These are phyloP conservation scores for Monodelphis domestica DNA, from an alignment of 2,797 vertebrate species.

Conservation along the genomic window DNA sequence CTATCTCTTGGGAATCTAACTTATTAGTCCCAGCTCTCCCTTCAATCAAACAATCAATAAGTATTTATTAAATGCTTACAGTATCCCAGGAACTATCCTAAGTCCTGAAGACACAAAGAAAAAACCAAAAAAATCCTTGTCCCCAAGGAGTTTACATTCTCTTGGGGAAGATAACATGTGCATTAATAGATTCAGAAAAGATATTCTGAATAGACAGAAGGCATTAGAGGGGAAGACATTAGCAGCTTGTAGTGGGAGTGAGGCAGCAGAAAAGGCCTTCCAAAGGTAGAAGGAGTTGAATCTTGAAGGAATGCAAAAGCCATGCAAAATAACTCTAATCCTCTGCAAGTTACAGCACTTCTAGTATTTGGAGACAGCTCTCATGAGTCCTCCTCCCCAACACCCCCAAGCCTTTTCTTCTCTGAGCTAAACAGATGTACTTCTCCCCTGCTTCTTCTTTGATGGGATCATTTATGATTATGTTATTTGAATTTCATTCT, in stretches of 20 bases:
- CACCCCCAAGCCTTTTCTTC: not conserved
- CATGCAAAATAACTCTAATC: not conserved
- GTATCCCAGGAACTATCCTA: not conserved
- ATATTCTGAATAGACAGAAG: not conserved
- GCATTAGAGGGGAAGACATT: not conserved
- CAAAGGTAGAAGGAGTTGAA: not conserved
- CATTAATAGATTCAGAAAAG: not conserved
- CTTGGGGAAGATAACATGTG: not conserved
- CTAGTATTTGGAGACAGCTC: not conserved
- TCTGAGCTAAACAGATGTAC: not conserved
- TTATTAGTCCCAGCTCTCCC: not conserved
- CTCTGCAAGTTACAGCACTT: not conserved
- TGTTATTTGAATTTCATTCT: not conserved
- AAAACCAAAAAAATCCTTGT: not conserved
- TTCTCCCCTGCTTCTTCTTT: not conserved
- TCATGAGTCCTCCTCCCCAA: not conserved
- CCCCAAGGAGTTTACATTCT: not conserved
- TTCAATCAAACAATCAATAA: not conserved
- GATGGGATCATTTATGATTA: not conserved
- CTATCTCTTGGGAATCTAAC: not conserved
- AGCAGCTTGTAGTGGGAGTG: not conserved
- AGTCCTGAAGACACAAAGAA: not conserved
- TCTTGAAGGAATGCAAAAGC: not conserved
- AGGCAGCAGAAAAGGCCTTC: not conserved
- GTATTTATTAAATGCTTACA: not conserved